Percentiles rank a stretch among this genome's conserved stretches.
Conservation (phyloP, 2,797 vertebrate genomes). For the Hydrophis major region DNA sequence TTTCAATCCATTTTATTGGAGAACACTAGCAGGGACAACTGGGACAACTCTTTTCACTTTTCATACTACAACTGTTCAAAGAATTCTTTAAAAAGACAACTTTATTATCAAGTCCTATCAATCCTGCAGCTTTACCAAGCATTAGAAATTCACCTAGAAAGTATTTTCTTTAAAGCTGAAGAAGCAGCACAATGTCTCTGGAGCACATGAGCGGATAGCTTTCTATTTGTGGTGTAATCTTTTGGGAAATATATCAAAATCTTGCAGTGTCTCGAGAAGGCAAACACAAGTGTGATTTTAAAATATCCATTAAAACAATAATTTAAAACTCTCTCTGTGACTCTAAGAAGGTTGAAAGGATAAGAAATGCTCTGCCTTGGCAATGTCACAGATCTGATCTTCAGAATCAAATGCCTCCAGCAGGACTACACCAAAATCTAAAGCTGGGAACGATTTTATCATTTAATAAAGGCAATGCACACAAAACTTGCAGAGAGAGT, state of each 20-base stretch:
- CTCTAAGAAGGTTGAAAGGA: constrained; percentile 19
- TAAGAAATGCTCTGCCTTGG: constrained; percentile 34
- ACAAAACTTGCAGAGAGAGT: constrained; percentile 44
- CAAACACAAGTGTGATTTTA: constrained; percentile 36
- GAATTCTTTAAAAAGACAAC: constrained; percentile 1
- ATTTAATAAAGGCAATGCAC: constrained; percentile 55
- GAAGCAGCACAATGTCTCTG: constrained; percentile 26
- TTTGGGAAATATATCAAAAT: constrained; percentile 46
- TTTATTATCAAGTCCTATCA: constrained; percentile 38
- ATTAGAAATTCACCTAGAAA: constrained; percentile 10
- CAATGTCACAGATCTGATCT: constrained; percentile 39
- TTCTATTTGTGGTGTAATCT: constrained; percentile 43
- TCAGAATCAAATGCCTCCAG: constrained; percentile 45
- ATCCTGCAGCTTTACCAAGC: constrained; percentile 29
- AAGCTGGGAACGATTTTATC: constrained; percentile 40
- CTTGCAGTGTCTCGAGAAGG: constrained; percentile 37
- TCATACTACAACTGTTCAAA: background rate
- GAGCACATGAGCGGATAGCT: constrained; percentile 23
- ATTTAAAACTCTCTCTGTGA: constrained; percentile 38
- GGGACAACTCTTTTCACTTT: background rate
- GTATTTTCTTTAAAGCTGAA: constrained; percentile 35
- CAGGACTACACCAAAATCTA: constrained; percentile 46
- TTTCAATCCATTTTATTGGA: background rate
- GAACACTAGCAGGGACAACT: background rate
- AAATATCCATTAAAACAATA: constrained; percentile 31